Conservation (phyloP, 2,888 invertebrate species). For the Brachylomia viminalis region DNA sequence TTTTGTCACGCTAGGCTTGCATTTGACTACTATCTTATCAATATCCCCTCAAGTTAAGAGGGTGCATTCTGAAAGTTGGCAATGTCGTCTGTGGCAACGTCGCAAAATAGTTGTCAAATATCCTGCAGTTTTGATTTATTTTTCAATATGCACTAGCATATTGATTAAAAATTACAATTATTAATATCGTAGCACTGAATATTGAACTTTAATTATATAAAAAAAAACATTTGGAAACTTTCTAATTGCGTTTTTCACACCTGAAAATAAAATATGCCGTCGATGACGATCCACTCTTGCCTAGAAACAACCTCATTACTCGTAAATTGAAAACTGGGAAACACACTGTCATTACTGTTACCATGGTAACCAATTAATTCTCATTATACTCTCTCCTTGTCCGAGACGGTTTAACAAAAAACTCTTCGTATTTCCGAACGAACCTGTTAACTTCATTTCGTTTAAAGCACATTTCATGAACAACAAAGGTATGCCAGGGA, state of each 20-base stretch:
- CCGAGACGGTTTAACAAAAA: too few relatives aligned
- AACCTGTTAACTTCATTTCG: too few relatives aligned
- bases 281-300: background rate
- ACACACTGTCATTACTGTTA: too few relatives aligned
- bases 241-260: too few relatives aligned
- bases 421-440: too few relatives aligned
- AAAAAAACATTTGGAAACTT: too few relatives aligned
- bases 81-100: background rate
- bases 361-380: background rate
- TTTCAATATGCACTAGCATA: background rate
- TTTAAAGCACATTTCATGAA: too few relatives aligned
- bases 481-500: too few relatives aligned
- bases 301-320: background rate
- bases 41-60: background rate
- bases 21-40: background rate
- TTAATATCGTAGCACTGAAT: background rate
- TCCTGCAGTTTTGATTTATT: background rate
- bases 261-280: background rate
- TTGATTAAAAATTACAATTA: background rate
- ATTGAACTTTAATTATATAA: background rate
- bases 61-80: background rate
- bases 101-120: background rate
- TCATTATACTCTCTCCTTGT: too few relatives aligned
- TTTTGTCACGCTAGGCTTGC: background rate
- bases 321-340: background rate